Evolutionary conservation across 2,113 vertebrate genomes (phyloP).

Genomic region (Willisornis vidua): DNA sequence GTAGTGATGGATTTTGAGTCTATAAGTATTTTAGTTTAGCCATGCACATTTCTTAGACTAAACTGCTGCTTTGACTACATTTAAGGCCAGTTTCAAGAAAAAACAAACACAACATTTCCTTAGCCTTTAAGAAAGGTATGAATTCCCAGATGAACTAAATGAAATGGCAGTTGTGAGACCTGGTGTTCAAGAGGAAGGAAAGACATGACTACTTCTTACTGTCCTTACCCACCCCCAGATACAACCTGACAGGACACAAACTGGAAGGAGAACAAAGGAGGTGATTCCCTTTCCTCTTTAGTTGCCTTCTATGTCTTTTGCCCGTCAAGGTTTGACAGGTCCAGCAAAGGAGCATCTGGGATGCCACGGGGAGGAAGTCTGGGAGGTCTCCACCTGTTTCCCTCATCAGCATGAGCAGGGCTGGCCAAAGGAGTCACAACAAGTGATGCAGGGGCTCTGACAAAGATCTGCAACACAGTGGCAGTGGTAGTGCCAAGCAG

Average conservation of each 20-base stretch:
- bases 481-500: neutral
- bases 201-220: neutral
- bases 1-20: neutral
- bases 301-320: neutral
- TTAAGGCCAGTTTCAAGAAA: neutral
- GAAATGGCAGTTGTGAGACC: neutral
- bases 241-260: neutral
- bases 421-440: neutral
- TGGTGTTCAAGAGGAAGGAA: neutral
- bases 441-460: neutral
- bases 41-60: neutral
- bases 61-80: neutral
- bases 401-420: neutral
- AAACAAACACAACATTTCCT: neutral
- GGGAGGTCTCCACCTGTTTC: neutral
- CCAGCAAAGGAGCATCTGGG: neutral
- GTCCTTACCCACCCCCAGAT: neutral
- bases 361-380: neutral
- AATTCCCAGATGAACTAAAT: neutral
- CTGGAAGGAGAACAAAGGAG: neutral
- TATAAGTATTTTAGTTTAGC: neutral
- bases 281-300: neutral
- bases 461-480: neutral
- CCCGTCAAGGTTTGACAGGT: neutral
- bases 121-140: neutral